Base-by-base conservation (phyloP, 2,797 vertebrate genomes). In the Garrulus glandarius region DNA sequence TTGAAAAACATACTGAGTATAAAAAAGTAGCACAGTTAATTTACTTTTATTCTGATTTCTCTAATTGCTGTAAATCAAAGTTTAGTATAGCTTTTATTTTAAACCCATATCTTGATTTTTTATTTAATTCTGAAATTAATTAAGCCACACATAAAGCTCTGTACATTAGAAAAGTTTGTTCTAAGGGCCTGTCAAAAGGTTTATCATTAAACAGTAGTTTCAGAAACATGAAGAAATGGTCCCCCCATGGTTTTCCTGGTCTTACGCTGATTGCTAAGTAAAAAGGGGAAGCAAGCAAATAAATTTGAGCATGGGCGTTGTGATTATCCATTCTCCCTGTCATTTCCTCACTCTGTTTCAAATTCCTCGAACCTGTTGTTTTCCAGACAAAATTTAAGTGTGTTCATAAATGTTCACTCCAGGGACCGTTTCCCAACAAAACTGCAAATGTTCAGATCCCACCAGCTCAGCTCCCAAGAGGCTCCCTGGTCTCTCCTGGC, bases 361-460 rank as follows among this genome's bases (percentile, higher is more conserved):
- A 72, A 67, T 14, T 60, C n/a, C 24, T 90, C 49, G 37, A 59
- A n/a, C 21, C 41, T 74, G 36, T 34, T 76, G 20, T 32, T 84
- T 84, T 60, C 75, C 70, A 76, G 67, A 39, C 5, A 89, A 60
- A 78, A 72, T 13, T 37, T 36, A 69, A 82, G 34, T 2, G 2
- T 1, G 8, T 6, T 39, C 20, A 39, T 67, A 63, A 77, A 46
- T 0, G 2, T 41, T 88, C 37, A 32, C 30, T 86, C 41, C 61
- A 65, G 30, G n/a, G 53, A 81, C 24, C 27, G 8, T 43, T 89
- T 83, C 26, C 56, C 37, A 74, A 52, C 8, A 70, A 60, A 91
- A 52, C 15, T 30, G 12, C 29, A 55, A 39, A 10, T 0, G 0
- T 67, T 59, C 57, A 36, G 21, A 80, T 46, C 26, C 60, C 53